A percentile compares a stretch with the other conserved stretches of the same genome.
Conservation (phyloP, 2,888 invertebrate genomes). For the Platypus cylindrus region DNA sequence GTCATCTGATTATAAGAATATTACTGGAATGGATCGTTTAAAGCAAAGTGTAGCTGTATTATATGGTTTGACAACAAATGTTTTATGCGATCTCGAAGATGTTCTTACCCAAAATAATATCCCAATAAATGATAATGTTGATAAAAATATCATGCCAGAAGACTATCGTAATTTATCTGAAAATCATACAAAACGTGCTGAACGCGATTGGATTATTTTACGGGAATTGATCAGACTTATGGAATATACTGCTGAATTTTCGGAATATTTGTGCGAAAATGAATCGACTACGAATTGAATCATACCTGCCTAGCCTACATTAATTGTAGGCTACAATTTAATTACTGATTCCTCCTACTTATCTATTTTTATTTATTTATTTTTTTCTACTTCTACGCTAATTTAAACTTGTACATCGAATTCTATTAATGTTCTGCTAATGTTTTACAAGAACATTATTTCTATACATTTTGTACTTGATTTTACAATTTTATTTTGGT, state of each 20-base stretch:
- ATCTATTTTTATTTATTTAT: too few species aligned
- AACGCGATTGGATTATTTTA: conserved; percentile 49
- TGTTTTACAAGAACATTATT: too few species aligned
- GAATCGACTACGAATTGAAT: too few species aligned
- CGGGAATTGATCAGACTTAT: conserved; percentile 50
- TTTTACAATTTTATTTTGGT: too few species aligned
- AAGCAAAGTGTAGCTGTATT: conserved; percentile 32
- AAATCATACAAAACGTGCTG: conserved; percentile 34
- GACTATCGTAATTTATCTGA: conserved; percentile 28
- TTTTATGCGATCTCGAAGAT: conserved; percentile 57
- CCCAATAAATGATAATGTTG: conserved; percentile 37
- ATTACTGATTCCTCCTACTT: too few species aligned
- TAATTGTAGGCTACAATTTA: too few species aligned
- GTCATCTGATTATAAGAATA: conserved; percentile 45
- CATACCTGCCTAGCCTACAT: too few species aligned
- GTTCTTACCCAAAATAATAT: conserved; percentile 41
- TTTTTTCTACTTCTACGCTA: too few species aligned
- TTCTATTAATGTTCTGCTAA: too few species aligned
- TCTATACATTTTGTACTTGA: too few species aligned
- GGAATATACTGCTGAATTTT: conserved; percentile 42
- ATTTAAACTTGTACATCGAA: too few species aligned
- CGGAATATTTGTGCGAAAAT: conserved; percentile 28
- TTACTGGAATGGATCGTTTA: conserved; percentile 31
- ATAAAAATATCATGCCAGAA: conserved; percentile 35
- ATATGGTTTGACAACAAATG: conserved; percentile 46